These are phyloP conservation scores for Chitala chitala DNA, from an alignment of 2,113 vertebrate species.

Conservation along the genomic window DNA sequence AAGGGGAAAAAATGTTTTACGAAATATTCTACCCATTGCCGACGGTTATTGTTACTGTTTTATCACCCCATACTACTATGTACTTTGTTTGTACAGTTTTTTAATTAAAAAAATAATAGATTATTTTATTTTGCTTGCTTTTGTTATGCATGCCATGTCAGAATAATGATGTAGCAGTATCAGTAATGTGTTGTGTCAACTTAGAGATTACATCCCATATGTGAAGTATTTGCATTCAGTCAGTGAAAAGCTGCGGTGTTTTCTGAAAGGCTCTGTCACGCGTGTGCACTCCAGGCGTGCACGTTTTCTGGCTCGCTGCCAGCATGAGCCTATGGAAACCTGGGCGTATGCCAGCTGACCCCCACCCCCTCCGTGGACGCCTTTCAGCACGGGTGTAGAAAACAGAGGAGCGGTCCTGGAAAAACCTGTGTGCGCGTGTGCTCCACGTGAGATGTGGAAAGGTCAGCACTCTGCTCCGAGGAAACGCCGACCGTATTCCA, in stretches of 20 bases:
- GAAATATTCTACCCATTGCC: too few relatives aligned
- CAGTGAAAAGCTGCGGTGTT: not conserved
- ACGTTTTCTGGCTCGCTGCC: not conserved
- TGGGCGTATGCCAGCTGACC: not conserved
- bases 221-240: not conserved
- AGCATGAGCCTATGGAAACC: not conserved
- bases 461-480: not conserved
- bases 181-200: too few relatives aligned
- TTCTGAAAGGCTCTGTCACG: not conserved
- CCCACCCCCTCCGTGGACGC: not conserved
- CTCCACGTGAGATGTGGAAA: not conserved
- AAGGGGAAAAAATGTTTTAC: too few relatives aligned
- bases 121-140: too few relatives aligned
- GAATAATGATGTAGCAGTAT: too few relatives aligned
- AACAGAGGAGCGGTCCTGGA: constrained; percentile 8
- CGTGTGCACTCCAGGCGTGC: not conserved
- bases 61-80: too few relatives aligned
- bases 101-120: too few relatives aligned
- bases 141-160: too few relatives aligned
- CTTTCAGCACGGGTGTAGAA: not conserved
- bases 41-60: too few relatives aligned
- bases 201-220: too few relatives aligned
- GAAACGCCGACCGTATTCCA: not conserved
- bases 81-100: too few relatives aligned
- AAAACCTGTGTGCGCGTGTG: not conserved